Percentiles rank a stretch among this genome's conserved stretches.
Evolutionary conservation across 2,797 vertebrate species (phyloP).

Genomic region (Coregonus suidteri): DNA sequence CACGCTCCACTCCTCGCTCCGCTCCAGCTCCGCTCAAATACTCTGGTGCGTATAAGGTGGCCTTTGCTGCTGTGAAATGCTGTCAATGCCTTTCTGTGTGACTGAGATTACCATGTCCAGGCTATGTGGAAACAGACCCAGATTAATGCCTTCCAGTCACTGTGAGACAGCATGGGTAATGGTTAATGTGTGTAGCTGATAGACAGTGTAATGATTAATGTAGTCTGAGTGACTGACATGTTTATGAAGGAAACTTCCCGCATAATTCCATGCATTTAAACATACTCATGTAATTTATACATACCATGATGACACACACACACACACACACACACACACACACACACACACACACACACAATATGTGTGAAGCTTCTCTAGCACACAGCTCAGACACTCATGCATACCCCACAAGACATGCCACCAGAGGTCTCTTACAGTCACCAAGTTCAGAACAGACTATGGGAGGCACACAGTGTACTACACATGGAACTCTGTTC

Average conservation of each 20-base stretch:
- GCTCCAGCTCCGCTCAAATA: slow-evolving; percentile 4
- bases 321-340: too few relatives aligned
- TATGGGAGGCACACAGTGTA: too few relatives aligned
- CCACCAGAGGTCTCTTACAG: too few relatives aligned
- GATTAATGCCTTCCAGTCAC: neutral
- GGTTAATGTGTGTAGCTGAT: neutral
- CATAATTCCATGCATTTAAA: neutral
- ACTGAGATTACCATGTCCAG: slow-evolving; percentile 17
- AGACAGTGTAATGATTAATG: neutral
- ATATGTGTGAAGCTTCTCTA: too few relatives aligned
- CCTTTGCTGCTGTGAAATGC: slow-evolving; percentile 23
- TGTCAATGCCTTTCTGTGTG: slow-evolving; percentile 25
- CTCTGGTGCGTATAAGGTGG: too few relatives aligned
- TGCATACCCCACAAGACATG: too few relatives aligned
- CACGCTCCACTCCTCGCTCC: too few relatives aligned
- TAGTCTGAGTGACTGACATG: neutral
- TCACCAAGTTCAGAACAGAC: too few relatives aligned
- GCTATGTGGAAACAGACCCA: neutral
- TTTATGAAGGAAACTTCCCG: neutral
- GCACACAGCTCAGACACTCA: too few relatives aligned
- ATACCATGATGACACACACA: neutral
- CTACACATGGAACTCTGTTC: too few relatives aligned
- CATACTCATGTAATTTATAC: neutral
- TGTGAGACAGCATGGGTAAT: neutral
- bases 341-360: too few relatives aligned